Conservation (phyloP, 2,888 invertebrate species). For the Apamea monoglypha region DNA sequence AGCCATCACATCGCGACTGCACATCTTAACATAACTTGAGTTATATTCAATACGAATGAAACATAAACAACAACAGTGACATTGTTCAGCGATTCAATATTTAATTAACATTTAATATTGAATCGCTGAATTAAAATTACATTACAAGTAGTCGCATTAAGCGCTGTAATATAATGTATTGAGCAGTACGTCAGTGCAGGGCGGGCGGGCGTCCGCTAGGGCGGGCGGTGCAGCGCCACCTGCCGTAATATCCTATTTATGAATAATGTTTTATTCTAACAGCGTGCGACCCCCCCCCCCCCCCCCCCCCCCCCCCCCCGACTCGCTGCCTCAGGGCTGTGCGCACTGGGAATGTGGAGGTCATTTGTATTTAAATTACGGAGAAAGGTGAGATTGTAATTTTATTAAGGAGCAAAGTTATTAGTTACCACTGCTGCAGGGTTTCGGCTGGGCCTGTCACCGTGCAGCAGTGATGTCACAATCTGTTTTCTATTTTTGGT, state of each 20-base stretch:
- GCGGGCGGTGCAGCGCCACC: slow-evolving; percentile 71
- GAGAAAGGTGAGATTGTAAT: neutral
- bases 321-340: slow-evolving; percentile 72
- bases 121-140: no score
- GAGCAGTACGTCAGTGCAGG: slow-evolving; percentile 55
- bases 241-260: slow-evolving; percentile 89
- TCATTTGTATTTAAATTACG: slow-evolving; percentile 26
- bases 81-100: slow-evolving; percentile 38
- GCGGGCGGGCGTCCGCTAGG: slow-evolving; percentile 53
- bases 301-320: slow-evolving; percentile 48
- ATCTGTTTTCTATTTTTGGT: no score
- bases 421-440: no score
- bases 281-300: slow-evolving; percentile 83
- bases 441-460: no score
- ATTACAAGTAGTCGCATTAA: slow-evolving; percentile 35
- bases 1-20: neutral
- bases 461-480: no score
- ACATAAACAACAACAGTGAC: neutral
- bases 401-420: neutral
- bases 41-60: neutral
- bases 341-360: slow-evolving; percentile 24
- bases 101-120: no score
- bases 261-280: slow-evolving; percentile 90
- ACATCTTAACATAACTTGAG: neutral
- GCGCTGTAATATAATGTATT: slow-evolving; percentile 51